Base-by-base conservation (phyloP, 2,888 invertebrate genomes). In the Antheraea yamamai region DNA sequence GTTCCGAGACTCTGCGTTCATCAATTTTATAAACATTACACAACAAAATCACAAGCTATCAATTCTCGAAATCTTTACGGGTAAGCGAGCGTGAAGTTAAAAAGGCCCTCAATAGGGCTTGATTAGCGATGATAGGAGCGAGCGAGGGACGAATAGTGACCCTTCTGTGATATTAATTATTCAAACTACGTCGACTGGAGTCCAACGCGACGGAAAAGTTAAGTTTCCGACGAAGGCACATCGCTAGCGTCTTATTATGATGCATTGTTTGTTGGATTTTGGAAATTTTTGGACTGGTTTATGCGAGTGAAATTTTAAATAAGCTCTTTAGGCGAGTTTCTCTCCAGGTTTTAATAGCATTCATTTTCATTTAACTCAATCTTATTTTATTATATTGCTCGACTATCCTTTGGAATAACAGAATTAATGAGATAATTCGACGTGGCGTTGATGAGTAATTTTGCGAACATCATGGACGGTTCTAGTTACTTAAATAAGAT, bases 91-190 rank as follows among this genome's bases (percentile, higher is more conserved):
- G 81, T 80, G 81, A 79, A 80, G 75, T 80, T 82, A 82, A 85
- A 87, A 89, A 89, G 87, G 81, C 77, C 78, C 76, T 71, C 94
- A 93, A 94, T 94, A 89, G 92, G 83, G 81, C 85, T 89, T 93
- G 92, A 94, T 94, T 91, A 89, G 89, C 84, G 82, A 84, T 87
- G 90, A 92, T 91, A 91, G 89, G 82, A 78, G 64, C 64, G 74
- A 75, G 80, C 80, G 81, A 66, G 80, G 78, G 75, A 80, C 81
- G 78, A 81, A 76, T 23, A 84, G 81, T 93, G 94, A 93, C 94
- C 94, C 91, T 90, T 87, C 88, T 78, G 85, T 82, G 73, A 82
- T 66, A 92, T 93, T 94, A 92, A 93, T 93, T 93, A 94, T 94
- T 93, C 94, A 91, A 89, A 91, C 88, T 90, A 88, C 88, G 93